Conservation (phyloP, 2,797 vertebrate genomes). For the Pelochelys cantorii region DNA sequence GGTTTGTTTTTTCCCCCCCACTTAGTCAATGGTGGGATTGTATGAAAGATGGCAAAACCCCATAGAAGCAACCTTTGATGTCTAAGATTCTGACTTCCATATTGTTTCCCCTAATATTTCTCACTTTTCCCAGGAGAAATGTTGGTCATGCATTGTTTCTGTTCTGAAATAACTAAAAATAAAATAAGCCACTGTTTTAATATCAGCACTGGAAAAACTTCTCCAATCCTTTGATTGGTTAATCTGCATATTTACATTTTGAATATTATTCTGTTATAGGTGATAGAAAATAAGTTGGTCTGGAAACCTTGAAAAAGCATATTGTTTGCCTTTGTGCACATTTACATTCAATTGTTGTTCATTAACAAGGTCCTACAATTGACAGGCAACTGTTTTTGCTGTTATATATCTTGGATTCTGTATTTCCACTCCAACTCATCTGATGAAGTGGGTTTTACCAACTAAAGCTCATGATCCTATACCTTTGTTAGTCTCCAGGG, state of each 20-base stretch:
- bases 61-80: neutral
- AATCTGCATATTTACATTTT: neutral
- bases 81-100: neutral
- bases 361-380: too few relatives aligned
- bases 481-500: too few relatives aligned
- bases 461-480: too few relatives aligned
- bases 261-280: neutral
- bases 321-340: neutral
- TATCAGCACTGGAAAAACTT: neutral
- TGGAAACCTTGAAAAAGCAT: neutral
- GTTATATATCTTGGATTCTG: too few relatives aligned
- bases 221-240: conserved; percentile 1
- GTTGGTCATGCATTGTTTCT: conserved; percentile 8
- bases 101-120: neutral
- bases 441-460: too few relatives aligned
- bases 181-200: conserved; percentile 12
- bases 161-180: conserved; percentile 13
- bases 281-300: neutral
- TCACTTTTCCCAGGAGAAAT: conserved; percentile 47
- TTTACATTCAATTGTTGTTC: neutral
- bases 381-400: too few relatives aligned
- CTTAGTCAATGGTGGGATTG: neutral
- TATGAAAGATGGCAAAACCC: neutral
- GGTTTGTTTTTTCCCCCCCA: neutral
- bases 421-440: too few relatives aligned